Percentiles rank a stretch among this genome's conserved stretches.
Conservation (phyloP, 1,140 invertebrate genomes). For the fruit fly (Drosophila melanogaster) region Release_6_plus_ISO1_MT NC_004354.4:17255001-17255500, state of each 20-base stretch:
- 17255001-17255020: too few relatives aligned
- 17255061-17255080: background rate
- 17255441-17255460: slow-evolving; percentile 41
- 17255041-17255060: background rate
- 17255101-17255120: slow-evolving; percentile 42
- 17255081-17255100: background rate
- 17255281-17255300: background rate
- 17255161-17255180: slow-evolving; percentile 14
- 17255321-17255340: slow-evolving; percentile 22
- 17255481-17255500: slow-evolving; percentile 26
- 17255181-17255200: slow-evolving; percentile 43
- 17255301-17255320: slow-evolving; percentile 43
- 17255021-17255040: background rate
- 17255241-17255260: background rate
- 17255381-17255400: slow-evolving; percentile 35
- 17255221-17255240: background rate
- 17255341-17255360: slow-evolving; percentile 31
- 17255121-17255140: slow-evolving; percentile 38
- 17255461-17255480: slow-evolving; percentile 53
- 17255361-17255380: slow-evolving; percentile 39
- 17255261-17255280: background rate
- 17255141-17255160: slow-evolving; percentile 29
- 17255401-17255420: slow-evolving; percentile 49
- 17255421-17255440: slow-evolving; percentile 49
- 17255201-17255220: background rate